Base-by-base conservation (phyloP, 2,888 invertebrate genomes). In the Hanleya hanleyi region DNA sequence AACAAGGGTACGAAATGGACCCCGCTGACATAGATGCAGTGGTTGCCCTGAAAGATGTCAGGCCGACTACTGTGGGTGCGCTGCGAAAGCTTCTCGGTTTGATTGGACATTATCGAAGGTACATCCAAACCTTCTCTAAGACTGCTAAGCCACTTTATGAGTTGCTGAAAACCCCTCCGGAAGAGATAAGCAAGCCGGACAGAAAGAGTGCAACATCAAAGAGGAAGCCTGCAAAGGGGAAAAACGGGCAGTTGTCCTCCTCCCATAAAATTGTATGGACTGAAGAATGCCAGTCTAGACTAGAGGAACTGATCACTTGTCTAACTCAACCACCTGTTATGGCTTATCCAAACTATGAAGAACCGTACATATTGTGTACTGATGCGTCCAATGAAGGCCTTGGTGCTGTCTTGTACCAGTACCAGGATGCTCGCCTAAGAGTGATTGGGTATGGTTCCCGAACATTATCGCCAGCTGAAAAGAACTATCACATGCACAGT, bases 321-420 rank as follows among this genome's bases (percentile, higher is more conserved):
- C 66, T 71, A 3, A 64, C 51, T 6, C 18, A 29, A 29, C 57
- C 74, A 15, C 72, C 79, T 12, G 47, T 77, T 18, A 71, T 79
- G 15, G 68, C 68, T 15, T 76, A 62, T 49, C 64, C 76, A 18
- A 70, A 77, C 62, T 70, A 37, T 37, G 32, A 26, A 15, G 49
- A 61, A 3, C 70, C 78, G 32, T 80, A 71, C 41, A 65, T 68
- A 5, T 26, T 79, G 3, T 66, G 73, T 49, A 72, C 67, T 7
- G 78, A 78, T 62, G 71, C 71, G 0, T 50, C 62, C 51, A 18
- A 33, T 15, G 22, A 51, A n/a, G 73, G 75, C 12, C 61, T 77
- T 1, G 78, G 75, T 36, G 75, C 73, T 35, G 73, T 77, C 7
- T 37, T 78, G 36, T 78, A 77, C 67, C 75, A 79, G 37, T 36